Evolutionary conservation across 2,797 vertebrate species (phyloP), one percentile per base, ranked within the genome.

Genomic region (Brotula barbata): DNA sequence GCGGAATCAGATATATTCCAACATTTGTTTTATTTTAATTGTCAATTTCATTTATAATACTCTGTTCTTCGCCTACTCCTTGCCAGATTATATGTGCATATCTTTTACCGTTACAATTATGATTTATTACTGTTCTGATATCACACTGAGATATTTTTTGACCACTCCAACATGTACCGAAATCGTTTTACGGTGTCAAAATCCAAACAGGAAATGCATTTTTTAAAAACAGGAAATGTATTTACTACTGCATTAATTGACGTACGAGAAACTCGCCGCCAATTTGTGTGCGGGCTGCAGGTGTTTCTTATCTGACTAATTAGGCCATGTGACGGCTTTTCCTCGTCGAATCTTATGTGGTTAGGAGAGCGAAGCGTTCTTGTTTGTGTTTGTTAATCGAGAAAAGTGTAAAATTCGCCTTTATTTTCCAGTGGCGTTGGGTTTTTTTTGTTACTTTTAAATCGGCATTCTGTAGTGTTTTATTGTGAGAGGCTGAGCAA

Each of bases 261-360:
- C 3, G 9, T 2, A 19, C 1, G 25, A 7, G 6, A 33, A 33
- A 6, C 31, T 7, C 5, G 31, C 31, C 6, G 31, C 31, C 2
- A 33, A 33, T 33, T 11, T 33, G 31, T 9, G 9, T 11, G 2
- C 31, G 5, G 25, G 34, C 57, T 14, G 39, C 80, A 78, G 82
- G 56, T 89, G 85, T 77, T 68, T 52, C 40, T 47, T 68, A 85
- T 89, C 15, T 68, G 42, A 66, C 16, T 86, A 21, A 87, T 81
- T 8, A 73, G n/a, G 23, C 25, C 10, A 14, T 1, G 53, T 0
- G 13, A n/a, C 6, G n/a, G 14, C 48, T 78, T 68, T 56, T 22
- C 53, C 59, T 13, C 66, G 76, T 45, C n/a, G 66, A 33, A 25
- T 33, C 60, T 60, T 39, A 25, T 17, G 64, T 36, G 54, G 48